Percentiles rank a stretch among this genome's conserved stretches.
Conservation (phyloP, 2,113 vertebrate genomes). For the Lathamus discolor region DNA sequence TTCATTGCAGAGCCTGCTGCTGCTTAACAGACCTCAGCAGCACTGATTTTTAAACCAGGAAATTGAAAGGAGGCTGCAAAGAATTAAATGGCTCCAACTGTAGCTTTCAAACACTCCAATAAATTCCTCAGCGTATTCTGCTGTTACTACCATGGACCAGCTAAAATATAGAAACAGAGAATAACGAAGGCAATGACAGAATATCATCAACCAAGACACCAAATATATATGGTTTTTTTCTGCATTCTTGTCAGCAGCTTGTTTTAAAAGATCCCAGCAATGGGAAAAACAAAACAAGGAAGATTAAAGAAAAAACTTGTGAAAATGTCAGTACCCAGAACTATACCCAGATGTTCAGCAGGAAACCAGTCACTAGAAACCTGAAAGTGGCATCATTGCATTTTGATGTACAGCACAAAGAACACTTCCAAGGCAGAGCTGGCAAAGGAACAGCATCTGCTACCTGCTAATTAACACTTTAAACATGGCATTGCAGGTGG, state of each 20-base stretch:
- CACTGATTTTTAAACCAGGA: neutral
- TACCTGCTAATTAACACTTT: slow-evolving; percentile 54
- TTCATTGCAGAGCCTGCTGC: neutral
- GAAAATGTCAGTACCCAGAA: neutral
- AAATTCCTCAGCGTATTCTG: neutral
- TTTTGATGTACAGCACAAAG: neutral
- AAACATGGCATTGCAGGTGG: slow-evolving; percentile 1
- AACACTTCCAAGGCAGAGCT: neutral
- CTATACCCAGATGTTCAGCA: neutral
- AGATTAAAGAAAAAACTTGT: neutral
- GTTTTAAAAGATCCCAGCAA: neutral
- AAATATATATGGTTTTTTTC: neutral
- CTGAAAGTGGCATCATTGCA: neutral
- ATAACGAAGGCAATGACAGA: neutral
- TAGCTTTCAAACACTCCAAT: neutral
- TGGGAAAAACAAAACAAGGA: neutral
- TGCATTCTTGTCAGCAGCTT: neutral
- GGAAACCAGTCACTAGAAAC: neutral
- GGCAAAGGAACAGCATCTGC: slow-evolving; percentile 1
- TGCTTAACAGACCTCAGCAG: neutral
- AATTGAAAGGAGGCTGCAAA: neutral
- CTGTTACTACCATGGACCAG: neutral
- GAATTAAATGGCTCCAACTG: neutral
- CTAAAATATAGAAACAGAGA: neutral
- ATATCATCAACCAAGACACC: neutral